Conservation (phyloP, 2,113 vertebrate genomes). For the Amphiprion percula region DNA sequence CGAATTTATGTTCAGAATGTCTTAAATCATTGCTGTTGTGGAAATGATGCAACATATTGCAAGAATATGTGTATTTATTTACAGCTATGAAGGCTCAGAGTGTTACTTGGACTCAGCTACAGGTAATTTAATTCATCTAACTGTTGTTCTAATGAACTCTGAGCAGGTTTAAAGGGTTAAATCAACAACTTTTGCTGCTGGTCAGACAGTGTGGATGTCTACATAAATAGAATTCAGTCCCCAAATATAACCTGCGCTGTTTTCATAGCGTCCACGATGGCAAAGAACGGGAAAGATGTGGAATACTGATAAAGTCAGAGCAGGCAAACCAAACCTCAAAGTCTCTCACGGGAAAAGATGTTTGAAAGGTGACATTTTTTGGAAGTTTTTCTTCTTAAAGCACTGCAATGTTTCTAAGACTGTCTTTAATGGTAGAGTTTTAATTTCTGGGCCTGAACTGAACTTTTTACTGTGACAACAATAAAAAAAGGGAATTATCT, state of each 20-base stretch:
- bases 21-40: neutral
- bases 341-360: conserved; percentile 33
- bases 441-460: no score
- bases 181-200: conserved; percentile 11
- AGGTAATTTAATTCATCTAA: neutral
- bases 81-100: neutral
- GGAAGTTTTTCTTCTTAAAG: neutral
- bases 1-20: neutral
- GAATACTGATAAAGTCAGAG: conserved; percentile 39
- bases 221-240: conserved; percentile 30
- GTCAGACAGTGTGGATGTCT: conserved; percentile 52
- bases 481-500: no score
- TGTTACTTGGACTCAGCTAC: neutral
- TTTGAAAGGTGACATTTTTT: neutral
- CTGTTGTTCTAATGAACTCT: conserved; percentile 4
- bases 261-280: conserved; percentile 44
- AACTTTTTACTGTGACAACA: no score
- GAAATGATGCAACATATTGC: neutral
- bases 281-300: conserved; percentile 39
- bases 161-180: conserved; percentile 6
- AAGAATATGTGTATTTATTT: neutral
- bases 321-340: neutral
- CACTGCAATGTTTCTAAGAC: neutral
- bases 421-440: no score
- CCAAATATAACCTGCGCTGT: conserved; percentile 12